Evolutionary conservation across 1,140 invertebrate genomes (phyloP), one percentile per base, ranked within the genome.

Genomic region (Heliothis subflexa): DNA sequence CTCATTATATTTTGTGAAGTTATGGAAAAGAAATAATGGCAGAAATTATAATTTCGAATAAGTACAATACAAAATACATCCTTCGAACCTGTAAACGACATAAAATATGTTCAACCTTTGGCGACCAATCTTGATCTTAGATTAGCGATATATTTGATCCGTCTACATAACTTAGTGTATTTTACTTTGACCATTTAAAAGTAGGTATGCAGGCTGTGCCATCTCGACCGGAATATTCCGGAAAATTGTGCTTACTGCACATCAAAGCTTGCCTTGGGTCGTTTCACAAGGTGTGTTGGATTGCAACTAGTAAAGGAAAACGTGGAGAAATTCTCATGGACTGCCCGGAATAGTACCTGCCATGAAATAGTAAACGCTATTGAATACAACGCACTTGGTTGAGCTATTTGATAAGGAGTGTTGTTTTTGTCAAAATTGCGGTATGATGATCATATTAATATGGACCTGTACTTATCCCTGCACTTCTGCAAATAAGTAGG

Each of bases 291-390:
- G 84, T 97, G 97, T 84, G 91, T 95, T 14, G 97, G 97, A 9
- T 93, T 98, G 81, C 97, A 98, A 90, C 93, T 98, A 40, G 97
- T 96, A 3, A 40, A 40, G 71, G 95, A 0, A 97, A 97, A 91
- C 95, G 97, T 82, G 96, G 33, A 40, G 33, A 40, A 40, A 40
- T 98, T 1, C 94, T 98, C 74, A 97, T 98, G 0, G 98, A 99
- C 93, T 95, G 96, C 18, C 97, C 98, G n/a, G n/a, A n/a, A n/a
- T n/a, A n/a, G n/a, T n/a, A n/a, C n/a, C n/a, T n/a, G n/a, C 0
- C 7, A 40, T 98, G 97, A 97, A 59, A 96, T 97, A 1, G 95
- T 97, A 57, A 87, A 96, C 33, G 33, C 33, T 7, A 40, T 40
- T 40, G 33, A 40, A 40, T 5, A 40, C 33, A 12, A 98, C 97